A percentile compares a stretch with the other conserved stretches of the same genome.
Conservation (phyloP, 1,140 invertebrate genomes). For the Cyclina sinensis region DNA sequence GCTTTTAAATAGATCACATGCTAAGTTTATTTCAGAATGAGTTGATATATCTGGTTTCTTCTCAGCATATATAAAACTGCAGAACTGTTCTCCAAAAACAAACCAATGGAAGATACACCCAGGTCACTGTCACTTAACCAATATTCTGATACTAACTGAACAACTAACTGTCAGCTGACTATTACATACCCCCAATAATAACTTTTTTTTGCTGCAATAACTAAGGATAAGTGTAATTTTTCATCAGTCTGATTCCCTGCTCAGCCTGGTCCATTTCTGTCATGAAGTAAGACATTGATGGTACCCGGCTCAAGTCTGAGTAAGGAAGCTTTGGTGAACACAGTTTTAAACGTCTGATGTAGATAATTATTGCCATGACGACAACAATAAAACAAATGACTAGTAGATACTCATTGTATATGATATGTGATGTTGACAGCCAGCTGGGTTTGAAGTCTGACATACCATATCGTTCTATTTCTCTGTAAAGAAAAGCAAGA, state of each 20-base stretch:
- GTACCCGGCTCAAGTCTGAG: constrained; percentile 73
- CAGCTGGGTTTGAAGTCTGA: constrained; percentile 58
- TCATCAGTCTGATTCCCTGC: constrained; percentile 61
- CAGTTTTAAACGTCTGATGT: constrained; percentile 74
- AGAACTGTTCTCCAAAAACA: too few relatives aligned
- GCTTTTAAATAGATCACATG: too few relatives aligned
- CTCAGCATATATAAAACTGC: too few relatives aligned
- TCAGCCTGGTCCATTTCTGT: constrained; percentile 77
- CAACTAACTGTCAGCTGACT: too few relatives aligned
- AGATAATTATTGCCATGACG: constrained; percentile 78
- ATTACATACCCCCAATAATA: too few relatives aligned
- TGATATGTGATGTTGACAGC: constrained; percentile 44
- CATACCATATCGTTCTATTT: constrained; percentile 28
- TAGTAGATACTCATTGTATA: constrained; percentile 75
- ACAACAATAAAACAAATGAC: constrained; percentile 79
- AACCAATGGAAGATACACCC: too few relatives aligned
- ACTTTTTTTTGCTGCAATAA: too few relatives aligned
- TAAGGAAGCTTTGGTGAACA: constrained; percentile 62
- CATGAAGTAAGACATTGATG: constrained; percentile 83
- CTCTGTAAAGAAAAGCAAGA: constrained; percentile 37
- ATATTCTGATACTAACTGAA: too few relatives aligned
- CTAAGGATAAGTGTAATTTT: constrained; percentile 47
- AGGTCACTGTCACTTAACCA: too few relatives aligned
- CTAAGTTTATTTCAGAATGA: too few relatives aligned
- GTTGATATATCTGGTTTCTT: too few relatives aligned